Conservation (phyloP, 64 coral and sea anemone genomes). For the Dendrophyllia cribrosa region DNA sequence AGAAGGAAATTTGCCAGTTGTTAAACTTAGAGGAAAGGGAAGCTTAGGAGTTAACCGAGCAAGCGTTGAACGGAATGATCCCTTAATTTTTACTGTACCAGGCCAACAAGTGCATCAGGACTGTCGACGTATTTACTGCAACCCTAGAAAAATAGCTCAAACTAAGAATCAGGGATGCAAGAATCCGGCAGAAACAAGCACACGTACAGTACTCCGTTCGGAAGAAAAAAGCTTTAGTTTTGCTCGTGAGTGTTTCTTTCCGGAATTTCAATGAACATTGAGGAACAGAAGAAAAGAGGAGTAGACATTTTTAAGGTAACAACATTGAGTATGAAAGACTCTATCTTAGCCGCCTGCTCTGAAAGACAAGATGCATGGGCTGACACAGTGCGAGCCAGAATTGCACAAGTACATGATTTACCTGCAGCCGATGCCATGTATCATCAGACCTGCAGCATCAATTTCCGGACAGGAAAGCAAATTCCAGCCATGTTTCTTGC, state of each 20-base stretch:
- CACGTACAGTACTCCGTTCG: background rate
- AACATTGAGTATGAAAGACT: slow-evolving; percentile 15
- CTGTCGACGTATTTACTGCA: slow-evolving; percentile 51
- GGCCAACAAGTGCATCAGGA: slow-evolving; percentile 55
- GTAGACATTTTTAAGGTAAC: background rate
- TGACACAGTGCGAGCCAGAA: slow-evolving; percentile 28
- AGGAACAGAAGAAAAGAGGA: slow-evolving; percentile 7
- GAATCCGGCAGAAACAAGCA: background rate
- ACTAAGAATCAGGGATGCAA: background rate
- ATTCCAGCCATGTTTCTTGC: slow-evolving; percentile 13
- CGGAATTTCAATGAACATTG: background rate
- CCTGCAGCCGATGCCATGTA: slow-evolving; percentile 48
- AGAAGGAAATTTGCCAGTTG: too few relatives aligned
- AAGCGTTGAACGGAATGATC: slow-evolving; percentile 43
- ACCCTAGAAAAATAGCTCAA: slow-evolving; percentile 57
- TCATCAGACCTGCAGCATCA: slow-evolving; percentile 57
- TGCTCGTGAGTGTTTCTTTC: background rate
- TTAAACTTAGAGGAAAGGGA: background rate
- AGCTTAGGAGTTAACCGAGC: slow-evolving; percentile 50
- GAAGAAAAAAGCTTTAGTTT: slow-evolving; percentile 8
- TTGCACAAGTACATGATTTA: slow-evolving; percentile 9
- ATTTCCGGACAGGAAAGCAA: slow-evolving; percentile 61
- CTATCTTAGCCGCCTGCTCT: slow-evolving; percentile 19
- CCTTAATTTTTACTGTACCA: slow-evolving; percentile 27
- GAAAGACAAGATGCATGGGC: slow-evolving; percentile 42